These are phyloP conservation scores for Cyprinodon variegatus DNA, from an alignment of 2,113 vertebrate species.

Conservation along the genomic window DNA sequence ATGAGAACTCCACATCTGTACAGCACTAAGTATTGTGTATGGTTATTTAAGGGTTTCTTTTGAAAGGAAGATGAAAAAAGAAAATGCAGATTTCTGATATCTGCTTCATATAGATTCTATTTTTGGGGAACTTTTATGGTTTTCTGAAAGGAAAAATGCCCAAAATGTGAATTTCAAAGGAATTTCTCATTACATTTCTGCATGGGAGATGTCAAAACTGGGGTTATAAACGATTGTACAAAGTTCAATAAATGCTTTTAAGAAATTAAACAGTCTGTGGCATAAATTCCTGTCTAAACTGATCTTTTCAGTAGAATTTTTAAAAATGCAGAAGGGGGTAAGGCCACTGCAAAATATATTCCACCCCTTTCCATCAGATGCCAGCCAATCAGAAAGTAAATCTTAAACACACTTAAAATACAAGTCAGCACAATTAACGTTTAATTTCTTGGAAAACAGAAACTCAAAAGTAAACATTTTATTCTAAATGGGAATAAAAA, in stretches of 20 bases:
- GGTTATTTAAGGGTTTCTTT: slow-evolving; percentile 42
- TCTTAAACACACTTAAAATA: neutral
- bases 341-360: no score
- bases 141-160: slow-evolving; percentile 63
- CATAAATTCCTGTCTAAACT: slow-evolving; percentile 50
- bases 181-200: slow-evolving; percentile 73
- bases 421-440: neutral
- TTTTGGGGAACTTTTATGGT: slow-evolving; percentile 60
- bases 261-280: slow-evolving; percentile 67
- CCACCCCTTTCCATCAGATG: no score
- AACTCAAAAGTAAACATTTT: slow-evolving; percentile 26
- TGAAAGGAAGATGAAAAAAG: slow-evolving; percentile 1
- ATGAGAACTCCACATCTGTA: slow-evolving; percentile 50
- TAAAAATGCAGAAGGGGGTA: no score
- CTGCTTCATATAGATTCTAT: slow-evolving; percentile 77
- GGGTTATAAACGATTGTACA: slow-evolving; percentile 79
- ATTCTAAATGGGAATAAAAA: slow-evolving; percentile 40
- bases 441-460: neutral
- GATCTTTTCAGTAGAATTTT: no score
- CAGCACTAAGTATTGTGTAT: slow-evolving; percentile 42
- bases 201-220: slow-evolving; percentile 74
- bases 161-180: slow-evolving; percentile 76
- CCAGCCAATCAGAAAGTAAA: neutral
- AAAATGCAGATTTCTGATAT: slow-evolving; percentile 57
- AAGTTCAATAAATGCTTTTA: slow-evolving; percentile 86